A percentile compares a stretch with the other conserved stretches of the same genome.
phyloP scores from a whole-genome alignment of 37 sponge, comb jelly and placozoan genomes.

The Oopsacas minuta region DNA sequence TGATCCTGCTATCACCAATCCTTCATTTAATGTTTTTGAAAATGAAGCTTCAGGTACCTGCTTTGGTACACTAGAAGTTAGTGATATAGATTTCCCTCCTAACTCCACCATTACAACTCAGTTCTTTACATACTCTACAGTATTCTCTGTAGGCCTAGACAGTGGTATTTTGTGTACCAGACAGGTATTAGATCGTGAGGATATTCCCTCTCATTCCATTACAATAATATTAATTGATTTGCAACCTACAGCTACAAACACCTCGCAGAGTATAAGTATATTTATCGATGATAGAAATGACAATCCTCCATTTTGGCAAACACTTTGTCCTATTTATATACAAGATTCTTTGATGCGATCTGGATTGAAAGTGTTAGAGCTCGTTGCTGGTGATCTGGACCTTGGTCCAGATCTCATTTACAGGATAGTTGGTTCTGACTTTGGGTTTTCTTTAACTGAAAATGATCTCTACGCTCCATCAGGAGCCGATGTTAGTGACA shows the following conservation, averaged over 20 bases:
- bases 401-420: background rate
- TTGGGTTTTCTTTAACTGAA: background rate
- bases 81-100: background rate
- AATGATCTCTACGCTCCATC: background rate
- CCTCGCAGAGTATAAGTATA: background rate
- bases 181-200: background rate
- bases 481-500: conserved; percentile 15
- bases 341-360: background rate
- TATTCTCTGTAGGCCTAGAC: background rate
- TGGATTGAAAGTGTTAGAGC: background rate
- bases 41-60: background rate
- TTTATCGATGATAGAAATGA: background rate
- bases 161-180: background rate
- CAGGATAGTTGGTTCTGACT: background rate
- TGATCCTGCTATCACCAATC: background rate
- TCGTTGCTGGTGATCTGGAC: background rate
- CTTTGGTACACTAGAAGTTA: background rate
- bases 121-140: background rate
- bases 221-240: background rate
- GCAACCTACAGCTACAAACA: background rate
- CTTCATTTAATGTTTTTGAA: background rate
- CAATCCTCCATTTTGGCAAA: background rate
- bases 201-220: background rate
- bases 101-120: background rate
- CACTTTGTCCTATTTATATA: background rate